phyloP scores from a whole-genome alignment of 2,888 invertebrate species.

The Nomada fabriciana region DNA sequence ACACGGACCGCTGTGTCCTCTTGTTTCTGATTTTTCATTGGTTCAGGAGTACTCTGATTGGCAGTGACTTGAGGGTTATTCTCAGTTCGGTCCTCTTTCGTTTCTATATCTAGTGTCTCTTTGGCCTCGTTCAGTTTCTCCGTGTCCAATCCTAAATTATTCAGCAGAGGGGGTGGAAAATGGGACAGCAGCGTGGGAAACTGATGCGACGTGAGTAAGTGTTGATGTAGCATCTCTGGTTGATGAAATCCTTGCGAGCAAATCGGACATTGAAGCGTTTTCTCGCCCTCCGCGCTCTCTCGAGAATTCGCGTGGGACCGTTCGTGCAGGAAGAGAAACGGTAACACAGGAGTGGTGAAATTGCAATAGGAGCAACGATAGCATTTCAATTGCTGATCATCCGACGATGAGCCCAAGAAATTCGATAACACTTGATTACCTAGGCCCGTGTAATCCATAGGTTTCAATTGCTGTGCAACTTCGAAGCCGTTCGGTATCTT shows the following conservation, averaged over 20 bases:
- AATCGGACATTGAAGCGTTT: conserved; percentile 86
- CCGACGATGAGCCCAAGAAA: conserved; percentile 84
- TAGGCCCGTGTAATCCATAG: conserved; percentile 74
- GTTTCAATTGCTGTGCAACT: conserved; percentile 72
- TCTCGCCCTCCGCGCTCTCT: conserved; percentile 77
- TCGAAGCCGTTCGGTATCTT: conserved; percentile 87
- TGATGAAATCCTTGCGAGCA: conserved; percentile 87
- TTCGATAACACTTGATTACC: conserved; percentile 86
- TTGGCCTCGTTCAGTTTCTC: conserved; percentile 74
- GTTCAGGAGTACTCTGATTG: conserved; percentile 79
- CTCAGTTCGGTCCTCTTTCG: conserved; percentile 81
- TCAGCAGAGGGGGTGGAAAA: conserved; percentile 74
- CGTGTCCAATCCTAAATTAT: conserved; percentile 61
- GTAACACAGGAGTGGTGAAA: conserved; percentile 94
- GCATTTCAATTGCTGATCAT: conserved; percentile 88
- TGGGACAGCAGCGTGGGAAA: conserved; percentile 81
- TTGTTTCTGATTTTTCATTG: conserved; percentile 73
- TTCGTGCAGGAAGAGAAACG: conserved; percentile 96
- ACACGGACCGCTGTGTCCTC: conserved; percentile 85
- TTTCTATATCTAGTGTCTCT: conserved; percentile 76
- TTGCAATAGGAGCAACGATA: conserved; percentile 96
- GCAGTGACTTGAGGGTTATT: conserved; percentile 76
- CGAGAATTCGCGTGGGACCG: conserved; percentile 89
- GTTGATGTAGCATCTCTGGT: conserved; percentile 87
- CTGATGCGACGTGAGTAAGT: conserved; percentile 88